Evolutionary conservation across 1,140 invertebrate species (phyloP).

Genomic region (Stenopsyche tienmushanensis): DNA sequence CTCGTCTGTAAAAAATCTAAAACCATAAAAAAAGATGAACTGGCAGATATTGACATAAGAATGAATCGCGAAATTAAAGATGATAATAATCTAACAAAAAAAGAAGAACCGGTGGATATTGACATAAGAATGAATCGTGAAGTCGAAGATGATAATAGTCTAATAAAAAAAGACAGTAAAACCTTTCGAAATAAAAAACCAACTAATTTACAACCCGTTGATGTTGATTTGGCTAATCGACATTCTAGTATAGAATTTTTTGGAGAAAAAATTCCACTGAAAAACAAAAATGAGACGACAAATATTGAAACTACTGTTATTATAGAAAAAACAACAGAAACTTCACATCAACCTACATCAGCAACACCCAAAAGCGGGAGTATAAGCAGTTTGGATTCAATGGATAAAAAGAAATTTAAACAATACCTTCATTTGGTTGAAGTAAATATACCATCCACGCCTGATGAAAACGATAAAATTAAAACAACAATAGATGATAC

Average conservation of each 20-base stretch:
- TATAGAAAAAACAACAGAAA: background rate
- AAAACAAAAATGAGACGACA: too few relatives aligned
- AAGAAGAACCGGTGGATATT: too few relatives aligned
- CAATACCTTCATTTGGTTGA: conserved; percentile 38
- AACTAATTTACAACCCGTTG: conserved; percentile 29
- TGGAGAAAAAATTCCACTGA: conserved; percentile 35
- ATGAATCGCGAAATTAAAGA: too few relatives aligned
- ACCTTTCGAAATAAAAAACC: conserved; percentile 32
- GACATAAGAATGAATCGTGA: too few relatives aligned
- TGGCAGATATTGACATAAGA: too few relatives aligned
- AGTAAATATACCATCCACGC: conserved; percentile 35
- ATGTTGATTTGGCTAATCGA: conserved; percentile 38
- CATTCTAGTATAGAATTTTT: conserved; percentile 33
- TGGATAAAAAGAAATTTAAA: conserved; percentile 37
- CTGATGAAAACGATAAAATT: background rate
- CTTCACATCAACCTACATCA: background rate
- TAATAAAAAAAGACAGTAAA: background rate
- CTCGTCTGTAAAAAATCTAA: conserved; percentile 21
- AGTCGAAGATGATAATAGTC: background rate
- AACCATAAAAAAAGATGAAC: background rate
- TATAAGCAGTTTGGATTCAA: conserved; percentile 29
- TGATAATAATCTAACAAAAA: too few relatives aligned
- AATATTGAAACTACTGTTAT: conserved; percentile 1
- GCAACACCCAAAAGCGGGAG: conserved; percentile 15
- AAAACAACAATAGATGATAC: background rate